A percentile compares a stretch with the other conserved stretches of the same genome.
These are phyloP conservation scores for Chauna torquata DNA, from an alignment of 2,113 vertebrate genomes.

Conservation along the genomic window DNA sequence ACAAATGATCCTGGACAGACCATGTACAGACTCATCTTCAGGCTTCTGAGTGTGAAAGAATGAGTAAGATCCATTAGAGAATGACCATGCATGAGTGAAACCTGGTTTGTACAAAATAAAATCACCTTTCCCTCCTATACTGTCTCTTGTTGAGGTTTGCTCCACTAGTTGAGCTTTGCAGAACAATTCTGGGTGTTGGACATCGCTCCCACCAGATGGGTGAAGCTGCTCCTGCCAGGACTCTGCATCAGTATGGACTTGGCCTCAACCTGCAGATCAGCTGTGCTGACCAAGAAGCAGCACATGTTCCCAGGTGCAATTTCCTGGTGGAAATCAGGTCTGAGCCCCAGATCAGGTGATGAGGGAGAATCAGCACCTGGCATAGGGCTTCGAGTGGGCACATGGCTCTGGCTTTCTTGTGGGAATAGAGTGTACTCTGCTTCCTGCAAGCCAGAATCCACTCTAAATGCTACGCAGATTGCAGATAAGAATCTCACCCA, in stretches of 20 bases:
- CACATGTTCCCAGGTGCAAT: not conserved
- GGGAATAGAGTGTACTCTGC: not conserved
- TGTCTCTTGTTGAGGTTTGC: not conserved
- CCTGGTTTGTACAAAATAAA: not conserved
- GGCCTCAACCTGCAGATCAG: fast-evolving
- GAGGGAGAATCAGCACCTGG: not conserved
- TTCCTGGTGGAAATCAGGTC: not conserved
- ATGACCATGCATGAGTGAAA: fast-evolving
- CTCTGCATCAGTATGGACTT: fast-evolving
- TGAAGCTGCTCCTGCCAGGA: not conserved
- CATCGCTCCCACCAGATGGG: fast-evolving
- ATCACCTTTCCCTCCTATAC: not conserved
- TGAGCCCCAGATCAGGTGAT: not conserved
- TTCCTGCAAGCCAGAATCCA: not conserved
- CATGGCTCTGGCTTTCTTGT: fast-evolving
- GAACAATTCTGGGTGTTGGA: not conserved
- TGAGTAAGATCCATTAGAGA: fast-evolving
- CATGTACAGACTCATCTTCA: fast-evolving
- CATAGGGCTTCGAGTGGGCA: fast-evolving
- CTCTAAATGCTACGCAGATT: fast-evolving
- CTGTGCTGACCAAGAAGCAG: not conserved
- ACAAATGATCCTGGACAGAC: not conserved
- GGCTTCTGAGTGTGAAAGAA: not conserved
- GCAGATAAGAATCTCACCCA: not conserved
- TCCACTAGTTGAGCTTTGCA: not conserved